These are phyloP conservation scores for Bombus soroeensis DNA, from an alignment of 1,140 invertebrate species.

Conservation along the genomic window DNA sequence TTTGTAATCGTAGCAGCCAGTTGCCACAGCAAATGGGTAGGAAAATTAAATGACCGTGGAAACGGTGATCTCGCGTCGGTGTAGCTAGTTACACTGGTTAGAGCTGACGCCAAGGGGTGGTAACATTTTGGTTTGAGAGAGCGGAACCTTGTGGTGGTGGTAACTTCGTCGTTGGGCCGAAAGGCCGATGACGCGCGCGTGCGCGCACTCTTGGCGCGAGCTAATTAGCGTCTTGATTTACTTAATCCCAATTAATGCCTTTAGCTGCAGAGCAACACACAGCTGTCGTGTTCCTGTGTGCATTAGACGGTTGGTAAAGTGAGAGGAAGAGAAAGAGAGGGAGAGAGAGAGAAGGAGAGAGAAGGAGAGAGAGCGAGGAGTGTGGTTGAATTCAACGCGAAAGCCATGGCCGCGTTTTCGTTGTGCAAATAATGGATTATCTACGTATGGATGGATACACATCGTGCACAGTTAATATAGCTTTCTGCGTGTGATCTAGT, in stretches of 20 bases:
- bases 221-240: constrained; percentile 84
- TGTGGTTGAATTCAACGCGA: constrained; percentile 66
- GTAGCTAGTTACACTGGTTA: not conserved
- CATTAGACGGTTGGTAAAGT: constrained; percentile 52
- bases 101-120: not conserved
- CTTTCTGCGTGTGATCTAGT: not conserved
- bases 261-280: constrained; percentile 62
- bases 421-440: constrained; percentile 81
- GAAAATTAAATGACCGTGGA: constrained; percentile 76
- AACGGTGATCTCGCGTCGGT: constrained; percentile 33
- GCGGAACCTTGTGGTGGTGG: constrained; percentile 25
- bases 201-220: constrained; percentile 57
- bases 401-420: constrained; percentile 59
- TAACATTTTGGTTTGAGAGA: constrained; percentile 5
- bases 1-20: constrained; percentile 40
- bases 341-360: not conserved
- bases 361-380: not conserved
- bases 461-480: constrained; percentile 57
- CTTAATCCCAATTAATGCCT: constrained; percentile 84
- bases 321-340: not conserved
- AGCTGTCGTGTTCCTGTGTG: constrained; percentile 57
- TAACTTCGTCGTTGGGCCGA: constrained; percentile 21
- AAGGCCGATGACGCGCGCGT: constrained; percentile 35
- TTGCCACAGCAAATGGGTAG: constrained; percentile 76
- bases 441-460: constrained; percentile 77